These are phyloP conservation scores for Tetragnatha montana DNA, from an alignment of 2,888 invertebrate genomes.

Conservation along the genomic window DNA sequence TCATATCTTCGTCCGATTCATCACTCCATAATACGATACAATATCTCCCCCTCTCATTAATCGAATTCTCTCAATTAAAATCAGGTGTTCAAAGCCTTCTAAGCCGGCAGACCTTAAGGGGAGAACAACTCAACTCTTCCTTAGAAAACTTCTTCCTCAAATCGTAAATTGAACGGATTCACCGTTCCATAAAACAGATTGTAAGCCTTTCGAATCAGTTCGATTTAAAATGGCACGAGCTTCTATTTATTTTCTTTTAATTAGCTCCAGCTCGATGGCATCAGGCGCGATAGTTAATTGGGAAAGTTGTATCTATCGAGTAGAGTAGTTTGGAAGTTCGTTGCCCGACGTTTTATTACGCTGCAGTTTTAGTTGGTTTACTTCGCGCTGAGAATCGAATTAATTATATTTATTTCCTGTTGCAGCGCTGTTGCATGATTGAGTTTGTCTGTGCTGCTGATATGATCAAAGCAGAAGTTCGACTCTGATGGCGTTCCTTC, in stretches of 20 bases:
- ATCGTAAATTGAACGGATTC: constrained; percentile 21
- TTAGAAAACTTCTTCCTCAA: not conserved
- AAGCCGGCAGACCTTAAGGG: not conserved
- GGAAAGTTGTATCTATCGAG: not conserved
- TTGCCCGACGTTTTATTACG: not conserved
- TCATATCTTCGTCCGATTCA: no score
- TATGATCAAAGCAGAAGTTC: not conserved
- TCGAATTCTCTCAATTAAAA: not conserved
- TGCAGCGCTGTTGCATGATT: not conserved
- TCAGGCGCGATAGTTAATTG: constrained; percentile 1
- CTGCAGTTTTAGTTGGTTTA: not conserved
- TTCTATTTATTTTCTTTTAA: constrained; percentile 21
- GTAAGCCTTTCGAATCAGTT: constrained; percentile 14
- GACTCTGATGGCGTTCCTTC: not conserved
- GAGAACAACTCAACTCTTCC: not conserved
- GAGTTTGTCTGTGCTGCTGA: not conserved
- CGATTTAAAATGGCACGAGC: constrained; percentile 1
- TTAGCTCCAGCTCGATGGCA: constrained; percentile 17
- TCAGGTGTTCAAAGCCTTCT: not conserved
- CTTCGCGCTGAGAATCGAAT: not conserved
- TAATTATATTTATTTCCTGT: not conserved
- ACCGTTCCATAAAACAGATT: not conserved
- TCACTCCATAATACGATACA: not conserved
- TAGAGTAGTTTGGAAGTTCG: not conserved
- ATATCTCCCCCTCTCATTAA: not conserved